Conservation (phyloP, 2,888 invertebrate genomes). For the Hypomecis atomaria region DNA sequence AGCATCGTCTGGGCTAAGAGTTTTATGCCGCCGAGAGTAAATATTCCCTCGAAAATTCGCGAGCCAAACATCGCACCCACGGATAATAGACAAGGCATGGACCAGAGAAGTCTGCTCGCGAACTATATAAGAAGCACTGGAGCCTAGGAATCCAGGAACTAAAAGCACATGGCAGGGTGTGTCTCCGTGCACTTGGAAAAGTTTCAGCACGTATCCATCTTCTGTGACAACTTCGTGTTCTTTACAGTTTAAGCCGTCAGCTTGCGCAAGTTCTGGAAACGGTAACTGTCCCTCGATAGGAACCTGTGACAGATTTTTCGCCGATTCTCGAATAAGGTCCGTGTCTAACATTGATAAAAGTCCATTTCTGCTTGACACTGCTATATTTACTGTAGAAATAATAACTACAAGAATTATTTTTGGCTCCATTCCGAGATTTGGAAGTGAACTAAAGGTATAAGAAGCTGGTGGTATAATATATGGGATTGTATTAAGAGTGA, state of each 20-base stretch:
- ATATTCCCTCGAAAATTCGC: constrained; percentile 81
- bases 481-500: constrained; percentile 13
- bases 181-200: constrained; percentile 48
- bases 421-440: constrained; percentile 10
- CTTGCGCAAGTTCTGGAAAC: constrained; percentile 42
- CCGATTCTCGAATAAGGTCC: constrained; percentile 1
- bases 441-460: background rate
- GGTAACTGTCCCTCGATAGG: constrained; percentile 27
- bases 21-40: constrained; percentile 79
- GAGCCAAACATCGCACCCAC: constrained; percentile 71
- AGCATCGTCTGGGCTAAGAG: constrained; percentile 57
- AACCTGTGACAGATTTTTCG: constrained; percentile 1
- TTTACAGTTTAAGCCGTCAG: constrained; percentile 39
- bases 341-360: constrained; percentile 14
- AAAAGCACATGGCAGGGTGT: constrained; percentile 42
- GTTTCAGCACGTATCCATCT: constrained; percentile 49
- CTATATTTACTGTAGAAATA: constrained; percentile 1
- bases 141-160: constrained; percentile 46
- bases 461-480: constrained; percentile 4
- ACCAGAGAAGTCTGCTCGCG: constrained; percentile 47
- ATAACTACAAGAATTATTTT: constrained; percentile 1
- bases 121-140: constrained; percentile 47
- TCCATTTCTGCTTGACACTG: background rate
- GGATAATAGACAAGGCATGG: constrained; percentile 60
- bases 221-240: constrained; percentile 44